Evolutionary conservation across 1,140 invertebrate species (phyloP), one percentile per base, ranked within the genome.

Genomic region (Trinorchestia longiramus): DNA sequence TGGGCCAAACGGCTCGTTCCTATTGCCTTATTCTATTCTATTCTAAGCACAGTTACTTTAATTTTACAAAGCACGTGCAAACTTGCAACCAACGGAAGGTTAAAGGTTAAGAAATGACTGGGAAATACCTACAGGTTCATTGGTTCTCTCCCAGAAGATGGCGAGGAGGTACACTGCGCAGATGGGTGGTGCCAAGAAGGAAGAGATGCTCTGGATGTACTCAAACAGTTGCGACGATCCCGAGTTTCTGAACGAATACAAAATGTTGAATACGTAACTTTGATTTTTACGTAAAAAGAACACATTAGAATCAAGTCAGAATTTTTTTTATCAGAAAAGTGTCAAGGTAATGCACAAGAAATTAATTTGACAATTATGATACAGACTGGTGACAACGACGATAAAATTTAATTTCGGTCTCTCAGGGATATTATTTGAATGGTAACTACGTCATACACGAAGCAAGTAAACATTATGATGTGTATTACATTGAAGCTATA

Each of bases 121-220:
- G 19, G 19, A 6, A 53, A 77, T 23, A 77, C 96, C 96, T 45
- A 97, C 98, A 97, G 97, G 97, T 97, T 98, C 98, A 97, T 98
- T 98, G 11, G 97, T 97, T 96, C 98, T 96, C 44, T 97, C 96
- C 97, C 97, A 97, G 96, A 98, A 97, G 11, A 98, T 96, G 36
- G 97, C 98, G 42, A 98, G 97, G 11, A 98, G 95, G 96, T 97
- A 98, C 11, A 98, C 97, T 95, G 97, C 97, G 96, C 97, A 98
- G 41, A 98, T 97, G 43, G 98, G 98, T 15, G 98, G 98, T 43
- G 98, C 97, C 95, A 98, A 97, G 96, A 97, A 98, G 94, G 97
- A 97, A 53, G 98, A 98, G 17, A 98, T 97, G 96, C 97, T 97
- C 97, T 98, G 98, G 96, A 98, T 97, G 97, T 98, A 98, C 95